A percentile compares a stretch with the other conserved stretches of the same genome.
Conservation (phyloP, 1,140 invertebrate species). For the Dinoponera quadriceps region DNA sequence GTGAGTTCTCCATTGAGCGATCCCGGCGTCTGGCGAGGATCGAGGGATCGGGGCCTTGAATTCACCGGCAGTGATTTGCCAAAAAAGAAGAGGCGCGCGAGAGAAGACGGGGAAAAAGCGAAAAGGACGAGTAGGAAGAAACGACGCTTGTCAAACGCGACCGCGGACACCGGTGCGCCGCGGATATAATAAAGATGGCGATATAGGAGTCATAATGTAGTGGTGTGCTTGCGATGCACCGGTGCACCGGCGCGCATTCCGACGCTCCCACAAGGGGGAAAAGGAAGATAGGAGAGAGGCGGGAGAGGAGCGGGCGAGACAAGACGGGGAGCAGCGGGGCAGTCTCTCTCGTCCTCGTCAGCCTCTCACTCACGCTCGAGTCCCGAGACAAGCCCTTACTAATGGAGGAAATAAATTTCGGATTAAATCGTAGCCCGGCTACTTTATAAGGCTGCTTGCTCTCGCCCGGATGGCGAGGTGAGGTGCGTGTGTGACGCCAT, state of each 20-base stretch:
- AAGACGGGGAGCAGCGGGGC: slow-evolving; percentile 61
- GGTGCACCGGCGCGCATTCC: slow-evolving; percentile 80
- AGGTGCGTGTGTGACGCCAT: slow-evolving; percentile 77
- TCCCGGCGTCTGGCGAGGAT: slow-evolving; percentile 38
- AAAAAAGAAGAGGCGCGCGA: slow-evolving; percentile 58
- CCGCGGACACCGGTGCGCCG: slow-evolving; percentile 68
- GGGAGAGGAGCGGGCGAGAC: slow-evolving; percentile 54
- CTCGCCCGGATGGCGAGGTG: slow-evolving; percentile 66
- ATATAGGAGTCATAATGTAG: slow-evolving; percentile 85
- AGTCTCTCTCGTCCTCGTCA: slow-evolving; percentile 77
- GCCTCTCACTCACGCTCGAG: slow-evolving; percentile 83
- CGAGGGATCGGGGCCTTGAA: slow-evolving; percentile 44
- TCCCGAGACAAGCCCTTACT: slow-evolving; percentile 85
- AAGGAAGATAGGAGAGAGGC: slow-evolving; percentile 30
- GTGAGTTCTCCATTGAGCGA: slow-evolving; percentile 48
- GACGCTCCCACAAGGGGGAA: slow-evolving; percentile 73
- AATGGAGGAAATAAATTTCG: slow-evolving; percentile 86
- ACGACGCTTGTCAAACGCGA: slow-evolving; percentile 78
- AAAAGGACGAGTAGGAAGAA: slow-evolving; percentile 57
- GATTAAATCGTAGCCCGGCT: slow-evolving; percentile 86
- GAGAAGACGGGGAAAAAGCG: slow-evolving; percentile 31
- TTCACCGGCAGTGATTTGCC: slow-evolving; percentile 55
- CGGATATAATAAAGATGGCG: slow-evolving; percentile 85
- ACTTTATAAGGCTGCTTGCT: slow-evolving; percentile 84
- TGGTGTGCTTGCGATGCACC: slow-evolving; percentile 78